Conservation (phyloP, 2,113 vertebrate genomes). For the Erythrocercus mccallii region DNA sequence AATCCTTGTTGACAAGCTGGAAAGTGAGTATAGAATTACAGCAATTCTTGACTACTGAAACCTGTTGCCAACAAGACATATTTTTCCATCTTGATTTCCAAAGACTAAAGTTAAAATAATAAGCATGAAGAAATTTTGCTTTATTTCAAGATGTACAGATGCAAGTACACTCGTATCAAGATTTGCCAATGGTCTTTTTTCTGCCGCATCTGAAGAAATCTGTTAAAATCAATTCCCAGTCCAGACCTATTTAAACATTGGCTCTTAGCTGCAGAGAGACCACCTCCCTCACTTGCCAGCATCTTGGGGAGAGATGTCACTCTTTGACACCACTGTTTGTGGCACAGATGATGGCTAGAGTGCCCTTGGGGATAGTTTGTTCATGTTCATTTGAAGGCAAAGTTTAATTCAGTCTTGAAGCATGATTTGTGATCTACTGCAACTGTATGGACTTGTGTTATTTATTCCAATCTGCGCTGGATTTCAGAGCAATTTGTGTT, state of each 20-base stretch:
- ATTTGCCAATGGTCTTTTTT: neutral
- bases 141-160: neutral
- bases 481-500: neutral
- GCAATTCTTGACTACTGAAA: neutral
- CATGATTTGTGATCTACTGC: neutral
- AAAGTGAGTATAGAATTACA: neutral
- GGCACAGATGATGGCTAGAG: neutral
- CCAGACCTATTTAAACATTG: neutral
- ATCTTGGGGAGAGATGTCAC: neutral
- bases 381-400: neutral
- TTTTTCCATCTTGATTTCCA: neutral
- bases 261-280: neutral
- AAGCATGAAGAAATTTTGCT: neutral
- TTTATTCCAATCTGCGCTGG: neutral
- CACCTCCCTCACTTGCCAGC: rapidly evolving
- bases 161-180: neutral
- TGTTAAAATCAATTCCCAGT: neutral
- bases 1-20: neutral
- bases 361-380: neutral
- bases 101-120: neutral
- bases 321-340: neutral
- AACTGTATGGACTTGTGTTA: neutral
- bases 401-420: neutral
- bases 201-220: neutral
- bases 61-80: neutral